phyloP scores from a whole-genome alignment of 2,888 invertebrate species.

The Hymenopus coronatus region DNA sequence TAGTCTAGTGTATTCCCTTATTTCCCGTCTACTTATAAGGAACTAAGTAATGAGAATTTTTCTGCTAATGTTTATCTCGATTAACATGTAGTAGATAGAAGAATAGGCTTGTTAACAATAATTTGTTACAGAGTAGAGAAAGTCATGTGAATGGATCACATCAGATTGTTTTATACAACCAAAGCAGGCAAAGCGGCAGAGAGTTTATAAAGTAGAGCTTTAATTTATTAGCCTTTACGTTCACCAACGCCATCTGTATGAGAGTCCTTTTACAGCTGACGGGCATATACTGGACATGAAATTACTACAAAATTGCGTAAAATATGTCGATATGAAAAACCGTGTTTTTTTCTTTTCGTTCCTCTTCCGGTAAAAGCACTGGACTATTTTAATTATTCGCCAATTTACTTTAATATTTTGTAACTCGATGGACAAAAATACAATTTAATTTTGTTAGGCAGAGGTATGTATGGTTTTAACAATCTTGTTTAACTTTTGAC shows the following conservation, averaged over 20 bases:
- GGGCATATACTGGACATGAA: too few species aligned
- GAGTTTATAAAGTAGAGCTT: background rate
- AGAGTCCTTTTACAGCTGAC: background rate
- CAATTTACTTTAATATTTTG: background rate
- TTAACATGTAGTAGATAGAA: too few species aligned
- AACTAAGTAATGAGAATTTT: too few species aligned
- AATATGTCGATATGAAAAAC: background rate
- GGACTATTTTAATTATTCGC: background rate
- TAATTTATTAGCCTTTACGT: background rate
- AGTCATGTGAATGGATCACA: too few species aligned
- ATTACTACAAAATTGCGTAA: background rate
- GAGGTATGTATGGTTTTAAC: background rate
- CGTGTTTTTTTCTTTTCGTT: background rate
- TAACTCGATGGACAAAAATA: background rate
- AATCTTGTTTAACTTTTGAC: background rate
- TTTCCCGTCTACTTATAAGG: too few species aligned
- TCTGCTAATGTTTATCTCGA: too few species aligned
- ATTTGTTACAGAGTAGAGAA: too few species aligned
- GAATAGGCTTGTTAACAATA: too few species aligned
- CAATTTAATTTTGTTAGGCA: background rate
- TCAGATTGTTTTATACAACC: too few species aligned
- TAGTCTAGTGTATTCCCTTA: too few species aligned
- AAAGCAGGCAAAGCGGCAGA: background rate
- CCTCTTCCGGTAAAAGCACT: background rate
- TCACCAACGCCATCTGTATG: background rate